A percentile compares a stretch with the other conserved stretches of the same genome.
Evolutionary conservation across 2,888 invertebrate species (phyloP).

Genomic region (Apamea crenata): DNA sequence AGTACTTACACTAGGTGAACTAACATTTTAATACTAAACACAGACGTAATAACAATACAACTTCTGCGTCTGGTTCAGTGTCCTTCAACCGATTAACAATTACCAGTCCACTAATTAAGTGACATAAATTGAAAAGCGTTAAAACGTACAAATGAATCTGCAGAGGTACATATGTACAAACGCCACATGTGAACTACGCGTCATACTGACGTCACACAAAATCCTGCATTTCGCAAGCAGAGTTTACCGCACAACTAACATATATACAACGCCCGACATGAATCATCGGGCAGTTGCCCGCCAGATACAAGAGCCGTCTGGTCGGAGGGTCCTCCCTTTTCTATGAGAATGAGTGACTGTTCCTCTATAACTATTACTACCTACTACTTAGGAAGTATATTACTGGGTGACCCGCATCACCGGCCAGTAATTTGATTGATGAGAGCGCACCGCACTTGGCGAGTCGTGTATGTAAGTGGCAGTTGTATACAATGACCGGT

Average conservation of each 20-base stretch:
- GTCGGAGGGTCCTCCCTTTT: too few species aligned
- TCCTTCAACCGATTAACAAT: neutral
- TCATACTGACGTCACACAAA: too few species aligned
- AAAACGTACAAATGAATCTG: constrained; percentile 6
- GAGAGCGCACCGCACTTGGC: constrained; percentile 6
- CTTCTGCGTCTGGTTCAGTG: neutral
- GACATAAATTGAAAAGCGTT: neutral
- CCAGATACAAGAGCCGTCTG: too few species aligned
- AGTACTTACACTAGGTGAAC: neutral
- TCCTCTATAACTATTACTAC: neutral
- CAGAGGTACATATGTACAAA: too few species aligned
- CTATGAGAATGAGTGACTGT: too few species aligned
- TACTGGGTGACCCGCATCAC: neutral
- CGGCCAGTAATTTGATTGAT: constrained; percentile 36
- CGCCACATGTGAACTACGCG: too few species aligned
- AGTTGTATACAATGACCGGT: constrained; percentile 23
- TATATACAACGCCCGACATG: too few species aligned
- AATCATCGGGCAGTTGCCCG: too few species aligned
- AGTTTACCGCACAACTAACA: too few species aligned
- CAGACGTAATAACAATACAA: constrained; percentile 1
- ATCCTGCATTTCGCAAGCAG: too few species aligned
- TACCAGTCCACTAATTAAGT: neutral
- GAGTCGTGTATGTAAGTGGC: constrained; percentile 28
- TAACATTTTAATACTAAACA: neutral
- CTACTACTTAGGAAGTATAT: neutral